Evolutionary conservation across 2,888 invertebrate genomes (phyloP).

Genomic region (Argyresthia goedartella): DNA sequence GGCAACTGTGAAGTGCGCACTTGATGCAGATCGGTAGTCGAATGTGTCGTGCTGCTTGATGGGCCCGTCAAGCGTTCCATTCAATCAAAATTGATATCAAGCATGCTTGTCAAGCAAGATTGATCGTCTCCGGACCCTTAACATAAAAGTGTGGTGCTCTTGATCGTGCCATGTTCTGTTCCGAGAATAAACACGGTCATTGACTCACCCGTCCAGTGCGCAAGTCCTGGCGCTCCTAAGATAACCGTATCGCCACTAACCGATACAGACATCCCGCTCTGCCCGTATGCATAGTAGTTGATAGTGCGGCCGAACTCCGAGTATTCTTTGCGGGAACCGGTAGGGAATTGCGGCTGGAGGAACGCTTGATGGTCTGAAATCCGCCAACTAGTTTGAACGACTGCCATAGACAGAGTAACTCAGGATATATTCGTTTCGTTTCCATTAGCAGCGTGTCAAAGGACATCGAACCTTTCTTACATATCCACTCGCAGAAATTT

Average conservation of each 20-base stretch:
- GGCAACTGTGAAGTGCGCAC: no score
- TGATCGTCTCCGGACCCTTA: no score
- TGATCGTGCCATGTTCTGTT: no score
- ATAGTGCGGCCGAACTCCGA: slow-evolving; percentile 38
- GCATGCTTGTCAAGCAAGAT: no score
- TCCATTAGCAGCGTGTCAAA: not conserved
- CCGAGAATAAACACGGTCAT: no score
- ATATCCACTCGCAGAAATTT: not conserved
- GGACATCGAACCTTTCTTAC: not conserved
- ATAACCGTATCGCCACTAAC: slow-evolving; percentile 52
- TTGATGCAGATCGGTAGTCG: no score
- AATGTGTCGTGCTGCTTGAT: no score
- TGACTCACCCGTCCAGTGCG: slow-evolving; percentile 67
- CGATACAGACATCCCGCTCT: slow-evolving; percentile 63
- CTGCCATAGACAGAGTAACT: not conserved
- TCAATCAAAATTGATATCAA: no score
- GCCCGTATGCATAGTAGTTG: slow-evolving; percentile 62
- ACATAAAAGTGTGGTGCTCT: no score
- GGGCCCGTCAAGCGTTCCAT: no score
- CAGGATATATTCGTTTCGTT: not conserved
- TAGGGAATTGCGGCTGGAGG: slow-evolving; percentile 14
- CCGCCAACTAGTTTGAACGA: not conserved
- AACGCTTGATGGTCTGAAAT: slow-evolving; percentile 38
- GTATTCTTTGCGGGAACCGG: slow-evolving; percentile 34
- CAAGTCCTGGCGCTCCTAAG: slow-evolving; percentile 73